Conservation (phyloP, 23 tunicate genomes). For the Phallusia fumigata region DNA sequence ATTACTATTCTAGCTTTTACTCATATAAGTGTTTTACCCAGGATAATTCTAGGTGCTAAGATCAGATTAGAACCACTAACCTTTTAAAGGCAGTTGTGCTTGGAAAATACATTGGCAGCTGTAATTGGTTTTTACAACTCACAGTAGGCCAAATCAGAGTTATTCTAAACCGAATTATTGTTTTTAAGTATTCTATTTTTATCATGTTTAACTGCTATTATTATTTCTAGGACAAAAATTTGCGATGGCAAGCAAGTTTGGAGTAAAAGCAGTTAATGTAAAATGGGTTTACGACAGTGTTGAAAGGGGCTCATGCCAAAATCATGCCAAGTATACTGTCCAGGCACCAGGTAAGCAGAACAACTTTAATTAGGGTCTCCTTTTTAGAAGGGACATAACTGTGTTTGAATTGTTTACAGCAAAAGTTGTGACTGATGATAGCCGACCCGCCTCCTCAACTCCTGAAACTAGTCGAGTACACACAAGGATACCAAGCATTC, state of each 20-base stretch:
- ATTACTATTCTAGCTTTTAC: too few relatives aligned
- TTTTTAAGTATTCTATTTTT: neutral
- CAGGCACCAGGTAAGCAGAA: too few relatives aligned
- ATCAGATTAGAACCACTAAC: too few relatives aligned
- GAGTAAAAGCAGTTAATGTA: constrained; percentile 78
- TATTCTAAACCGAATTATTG: neutral
- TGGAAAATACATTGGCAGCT: too few relatives aligned
- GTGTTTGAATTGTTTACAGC: neutral
- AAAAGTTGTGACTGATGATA: neutral
- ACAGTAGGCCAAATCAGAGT: too few relatives aligned
- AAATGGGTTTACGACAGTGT: constrained; percentile 81
- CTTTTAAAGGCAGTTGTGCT: too few relatives aligned
- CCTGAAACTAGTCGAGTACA: neutral
- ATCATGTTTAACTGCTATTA: too few relatives aligned
- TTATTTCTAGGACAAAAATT: constrained; percentile 58
- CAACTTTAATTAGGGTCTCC: too few relatives aligned
- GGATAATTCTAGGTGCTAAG: too few relatives aligned
- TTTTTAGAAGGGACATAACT: constrained; percentile 60
- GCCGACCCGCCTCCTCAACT: neutral
- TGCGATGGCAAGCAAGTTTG: constrained; percentile 76
- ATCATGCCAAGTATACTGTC: constrained; percentile 71
- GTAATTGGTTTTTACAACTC: too few relatives aligned
- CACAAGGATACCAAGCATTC: constrained; percentile 13
- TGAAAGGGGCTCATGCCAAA: constrained; percentile 68
- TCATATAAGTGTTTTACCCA: too few relatives aligned